Base-by-base conservation (phyloP, 2,888 invertebrate species). In the Tenthredo distinguenda region DNA sequence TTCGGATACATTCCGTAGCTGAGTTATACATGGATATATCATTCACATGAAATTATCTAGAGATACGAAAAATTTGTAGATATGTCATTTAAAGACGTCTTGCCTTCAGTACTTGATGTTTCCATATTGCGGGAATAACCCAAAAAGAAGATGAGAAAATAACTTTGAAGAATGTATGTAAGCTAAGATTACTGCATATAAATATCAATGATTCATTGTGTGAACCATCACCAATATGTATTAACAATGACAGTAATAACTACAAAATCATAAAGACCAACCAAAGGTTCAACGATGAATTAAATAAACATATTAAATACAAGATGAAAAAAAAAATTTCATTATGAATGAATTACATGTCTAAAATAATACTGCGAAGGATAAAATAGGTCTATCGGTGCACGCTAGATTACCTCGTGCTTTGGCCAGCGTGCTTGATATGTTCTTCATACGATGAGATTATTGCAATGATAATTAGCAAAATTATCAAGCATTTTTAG, bases 241-340 rank as follows among this genome's bases (percentile, higher is more conserved):
- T 26, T 34, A 77, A 77, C 31, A 77, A 76, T 31, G 50, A 81
- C 40, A 62, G 37, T 81, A 81, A 62, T 37, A 37, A 58, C 79
- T 81, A 81, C 79, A 6, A 81, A 81, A 81, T 81, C n/a, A 81
- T 62, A 62, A 81, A 62, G 2, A 62, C 34, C 18, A 81, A 58
- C 58, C 37, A 81, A 81, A 62, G 79, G 21, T 81, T 58, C 10
- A 62, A 62, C 9, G 7, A 81, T 62, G 58, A 81, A 77, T 62
- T 21, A 81, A 81, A n/a, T 37, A 21, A 62, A 58, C 58, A 40
- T 58, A 81, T n/a, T 37, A 62, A 58, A 58, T 81, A 62, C 79
- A 81, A 12, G 40, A 62, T n/a, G 0, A 12, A 21, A 81, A 62
- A 12, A 40, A 81, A 40, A 37, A 55, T 55, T 79, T 50, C 15